These are phyloP conservation scores for Pristionchus maxplancki DNA, from an alignment of 2,888 invertebrate genomes.

Conservation along the genomic window DNA sequence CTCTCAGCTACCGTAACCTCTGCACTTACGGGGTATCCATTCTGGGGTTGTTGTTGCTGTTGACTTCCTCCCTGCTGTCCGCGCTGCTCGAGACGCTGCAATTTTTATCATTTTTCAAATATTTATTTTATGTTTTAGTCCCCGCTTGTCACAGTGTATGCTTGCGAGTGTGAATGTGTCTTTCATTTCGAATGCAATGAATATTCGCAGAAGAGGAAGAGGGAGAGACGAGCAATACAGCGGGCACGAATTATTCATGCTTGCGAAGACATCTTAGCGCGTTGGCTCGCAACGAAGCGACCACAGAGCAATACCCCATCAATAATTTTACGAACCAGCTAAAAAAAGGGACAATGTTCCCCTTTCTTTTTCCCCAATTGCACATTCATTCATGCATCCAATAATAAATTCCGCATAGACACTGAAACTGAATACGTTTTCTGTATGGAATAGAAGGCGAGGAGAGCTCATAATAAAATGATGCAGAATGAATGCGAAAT, in stretches of 20 bases:
- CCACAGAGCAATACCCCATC: neutral
- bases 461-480: neutral
- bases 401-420: neutral
- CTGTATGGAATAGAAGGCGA: neutral
- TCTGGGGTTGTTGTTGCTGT: neutral
- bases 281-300: neutral
- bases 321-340: neutral
- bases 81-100: neutral
- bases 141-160: neutral
- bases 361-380: neutral
- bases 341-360: neutral
- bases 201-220: slow-evolving; percentile 3
- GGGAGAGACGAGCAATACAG: neutral
- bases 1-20: too few species aligned
- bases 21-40: neutral
- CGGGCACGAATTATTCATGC: neutral
- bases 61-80: neutral
- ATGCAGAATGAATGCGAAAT: neutral
- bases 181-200: slow-evolving; percentile 27
- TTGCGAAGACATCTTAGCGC: neutral
- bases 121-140: too few species aligned
- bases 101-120: neutral
- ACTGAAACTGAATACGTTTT: neutral
- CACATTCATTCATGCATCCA: neutral
- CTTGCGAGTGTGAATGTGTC: neutral